A percentile compares a stretch with the other conserved stretches of the same genome.
Conservation (phyloP, 2,797 vertebrate genomes). For the Platalea minor region DNA sequence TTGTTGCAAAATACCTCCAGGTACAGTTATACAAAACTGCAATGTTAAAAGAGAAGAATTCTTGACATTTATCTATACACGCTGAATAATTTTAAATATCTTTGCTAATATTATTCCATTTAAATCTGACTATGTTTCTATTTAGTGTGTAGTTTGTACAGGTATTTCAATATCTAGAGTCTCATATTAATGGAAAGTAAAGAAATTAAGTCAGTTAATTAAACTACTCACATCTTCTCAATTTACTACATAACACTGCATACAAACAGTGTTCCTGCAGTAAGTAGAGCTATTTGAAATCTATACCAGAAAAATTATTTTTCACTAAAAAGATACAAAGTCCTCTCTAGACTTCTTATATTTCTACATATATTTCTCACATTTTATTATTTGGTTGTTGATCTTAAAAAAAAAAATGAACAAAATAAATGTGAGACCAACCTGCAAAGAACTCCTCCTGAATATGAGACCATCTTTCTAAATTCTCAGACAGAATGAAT, state of each 20-base stretch:
- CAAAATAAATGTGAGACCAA: neutral
- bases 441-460: neutral
- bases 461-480: neutral
- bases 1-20: constrained; percentile 38
- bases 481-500: neutral
- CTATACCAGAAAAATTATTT: neutral
- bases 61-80: neutral
- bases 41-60: neutral
- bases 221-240: neutral
- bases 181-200: neutral
- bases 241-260: neutral
- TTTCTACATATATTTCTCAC: neutral
- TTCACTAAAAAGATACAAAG: neutral
- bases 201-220: neutral
- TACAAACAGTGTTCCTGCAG: neutral
- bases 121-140: neutral
- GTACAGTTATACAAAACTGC: constrained; percentile 8
- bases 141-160: neutral
- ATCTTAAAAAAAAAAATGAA: neutral
- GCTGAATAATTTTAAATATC: neutral
- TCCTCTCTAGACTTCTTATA: neutral
- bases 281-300: neutral
- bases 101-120: constrained; percentile 3
- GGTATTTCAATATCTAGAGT: neutral
- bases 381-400: neutral